These are phyloP conservation scores for Turritopsis dohrnii DNA, from an alignment of 30 jellyfish, hydroid and myxozoan genomes.

Conservation along the genomic window DNA sequence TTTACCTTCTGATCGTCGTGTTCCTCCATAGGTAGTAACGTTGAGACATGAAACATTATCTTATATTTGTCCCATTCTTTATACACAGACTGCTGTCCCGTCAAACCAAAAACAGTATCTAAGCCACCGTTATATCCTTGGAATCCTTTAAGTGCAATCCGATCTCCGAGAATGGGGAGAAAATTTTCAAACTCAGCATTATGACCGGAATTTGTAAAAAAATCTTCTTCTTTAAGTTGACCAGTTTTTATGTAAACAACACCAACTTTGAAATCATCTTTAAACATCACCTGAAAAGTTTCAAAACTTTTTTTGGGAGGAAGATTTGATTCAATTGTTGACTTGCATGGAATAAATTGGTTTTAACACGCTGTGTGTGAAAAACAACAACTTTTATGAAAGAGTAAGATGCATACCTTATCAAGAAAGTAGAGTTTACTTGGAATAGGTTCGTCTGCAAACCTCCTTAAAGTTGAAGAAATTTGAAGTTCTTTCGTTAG, in stretches of 20 bases:
- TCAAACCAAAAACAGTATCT: conserved; percentile 64
- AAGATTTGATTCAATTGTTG: conserved; percentile 21
- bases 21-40: conserved; percentile 84
- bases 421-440: conserved; percentile 63
- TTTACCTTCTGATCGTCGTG: conserved; percentile 85
- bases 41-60: conserved; percentile 94
- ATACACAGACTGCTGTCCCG: conserved; percentile 78
- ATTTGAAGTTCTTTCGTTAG: conserved; percentile 62
- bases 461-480: conserved; percentile 38
- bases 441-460: conserved; percentile 51
- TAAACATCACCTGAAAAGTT: conserved; percentile 70
- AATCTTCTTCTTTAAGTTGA: conserved; percentile 81
- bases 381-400: not conserved
- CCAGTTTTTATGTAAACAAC: conserved; percentile 73
- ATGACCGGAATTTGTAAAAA: conserved; percentile 75
- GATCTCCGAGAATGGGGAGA: conserved; percentile 75
- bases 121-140: conserved; percentile 88
- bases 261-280: conserved; percentile 89
- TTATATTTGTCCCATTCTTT: conserved; percentile 61
- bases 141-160: conserved; percentile 58
- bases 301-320: too few relatives aligned
- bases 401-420: conserved; percentile 47
- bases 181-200: conserved; percentile 68
- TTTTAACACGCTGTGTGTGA: not conserved
- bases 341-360: not conserved